Base-by-base conservation (phyloP, 2,888 invertebrate species). In the Hypercompe scribonia region DNA sequence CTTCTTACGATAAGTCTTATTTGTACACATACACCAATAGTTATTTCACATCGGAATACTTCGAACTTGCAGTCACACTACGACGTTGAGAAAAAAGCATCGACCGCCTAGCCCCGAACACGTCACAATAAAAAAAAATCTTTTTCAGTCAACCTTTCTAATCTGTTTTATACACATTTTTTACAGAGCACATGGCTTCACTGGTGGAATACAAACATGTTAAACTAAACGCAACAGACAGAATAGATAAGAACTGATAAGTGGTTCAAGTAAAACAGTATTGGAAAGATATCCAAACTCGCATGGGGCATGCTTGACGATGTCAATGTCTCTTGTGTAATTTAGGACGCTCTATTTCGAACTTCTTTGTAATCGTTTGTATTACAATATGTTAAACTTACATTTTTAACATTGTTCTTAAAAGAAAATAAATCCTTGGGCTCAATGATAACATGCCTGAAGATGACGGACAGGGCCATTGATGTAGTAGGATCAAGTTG, bases 161-260 rank as follows among this genome's bases (percentile, higher is more conserved):
- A 11, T 42, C 46, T 31, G 46, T 42, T 18, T 31, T 7, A 11
- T 11, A n/a, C 65, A 36, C 11, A 2, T 18, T 61, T 71, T 66
- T 34, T 66, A n/a, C 13, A 31, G 21, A 28, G 15, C 58, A 68
- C 34, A 34, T 54, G 68, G 68, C 54, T 54, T 15, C 10, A 8
- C 33, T 67, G 5, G 33, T 7, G 8, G 3, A 24, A 34, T 68
- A n/a, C 33, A 46, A 42, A n/a, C 33, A n/a, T 36, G 46, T 34
- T 8, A 21, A 42, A 61, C 31, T 15, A 61, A 68, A 63, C 50
- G 46, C 24, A 72, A 63, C 34, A 50, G 67, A 67, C 63, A 68
- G 63, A 50, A 15, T 2, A 42, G 72, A 72, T 72, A 72, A 72
- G 18, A 4, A 34, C n/a, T 36, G 67, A 46, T 36, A 50, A 72